Evolutionary conservation across 2,113 vertebrate genomes (phyloP), one percentile per base, ranked within the genome.

Genomic region (Neogale vison): DNA sequence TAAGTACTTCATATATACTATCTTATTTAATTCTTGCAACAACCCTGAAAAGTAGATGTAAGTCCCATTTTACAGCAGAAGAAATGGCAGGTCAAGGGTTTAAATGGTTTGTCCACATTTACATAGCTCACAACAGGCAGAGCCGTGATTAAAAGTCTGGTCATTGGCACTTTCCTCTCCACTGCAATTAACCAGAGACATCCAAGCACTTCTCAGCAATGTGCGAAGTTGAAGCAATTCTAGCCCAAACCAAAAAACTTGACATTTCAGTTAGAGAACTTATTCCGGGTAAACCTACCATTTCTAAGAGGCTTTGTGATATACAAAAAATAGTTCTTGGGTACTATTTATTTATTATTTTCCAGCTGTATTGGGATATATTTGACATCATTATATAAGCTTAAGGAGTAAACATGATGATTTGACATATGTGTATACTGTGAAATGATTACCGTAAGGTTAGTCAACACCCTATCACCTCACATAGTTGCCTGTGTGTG

Each of bases 221-320:
- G 1, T 9, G 2, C 21, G 20, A 20, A n/a, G 7, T n/a, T 57
- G 8, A 31, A 31, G 21, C n/a, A 13, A 55, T 83, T 82, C 67
- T 69, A 93, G 65, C 17, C 31, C 23, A 84, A 91, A 87, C 42
- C 61, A 82, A 84, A 95, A 61, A 71, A 71, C 12, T 24, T 67
- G 59, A 76, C 31, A 17, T 81, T 90, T 77, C 85, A 61, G 12
- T 52, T 82, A 85, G 50, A 77, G 23, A 8, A 17, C 7, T 39
- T 87, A 50, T 92, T 81, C 69, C 85, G 45, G 13, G 24, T 59
- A 34, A 85, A 65, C 20, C 74, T 83, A 77, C 15, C 39, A 69
- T 29, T 93, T 92, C 52, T 82, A 57, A 93, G 74, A 81, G 39
- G 14, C 21, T 77, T 86, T 93, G 36, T 69, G 61, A 82, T 95